Conservation (phyloP, 2,113 vertebrate genomes). For the Python bivittatus region DNA sequence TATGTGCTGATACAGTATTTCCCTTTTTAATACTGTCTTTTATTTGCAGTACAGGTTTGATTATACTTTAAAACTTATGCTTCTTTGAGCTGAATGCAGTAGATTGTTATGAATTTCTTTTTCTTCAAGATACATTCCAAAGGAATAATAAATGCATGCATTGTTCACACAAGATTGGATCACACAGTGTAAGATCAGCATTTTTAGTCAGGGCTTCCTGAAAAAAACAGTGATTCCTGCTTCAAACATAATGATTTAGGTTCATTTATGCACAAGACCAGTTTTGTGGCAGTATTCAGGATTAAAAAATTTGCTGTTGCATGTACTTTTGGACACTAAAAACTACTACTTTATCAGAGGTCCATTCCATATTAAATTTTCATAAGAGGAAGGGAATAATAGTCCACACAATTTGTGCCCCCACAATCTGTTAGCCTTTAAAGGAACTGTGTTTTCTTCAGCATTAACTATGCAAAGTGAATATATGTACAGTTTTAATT, state of each 20-base stretch:
- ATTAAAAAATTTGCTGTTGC: background rate
- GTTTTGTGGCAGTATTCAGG: background rate
- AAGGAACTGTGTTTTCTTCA: background rate
- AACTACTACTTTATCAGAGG: background rate
- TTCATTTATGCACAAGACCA: background rate
- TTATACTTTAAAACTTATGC: background rate
- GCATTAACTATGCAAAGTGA: background rate
- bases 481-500: background rate
- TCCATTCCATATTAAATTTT: background rate
- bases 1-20: conserved; percentile 63
- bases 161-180: background rate
- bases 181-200: background rate
- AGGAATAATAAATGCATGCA: background rate
- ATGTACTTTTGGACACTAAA: background rate
- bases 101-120: conserved; percentile 15
- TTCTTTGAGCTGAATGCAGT: background rate
- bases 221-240: background rate
- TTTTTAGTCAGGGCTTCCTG: background rate
- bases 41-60: background rate
- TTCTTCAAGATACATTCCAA: background rate
- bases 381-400: background rate
- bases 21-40: background rate
- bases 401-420: background rate
- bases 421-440: background rate
- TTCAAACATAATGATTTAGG: background rate